A percentile compares a stretch with the other conserved stretches of the same genome.
These are phyloP conservation scores for Nycticryphes semicollaris DNA, from an alignment of 2,113 vertebrate genomes.

Conservation along the genomic window DNA sequence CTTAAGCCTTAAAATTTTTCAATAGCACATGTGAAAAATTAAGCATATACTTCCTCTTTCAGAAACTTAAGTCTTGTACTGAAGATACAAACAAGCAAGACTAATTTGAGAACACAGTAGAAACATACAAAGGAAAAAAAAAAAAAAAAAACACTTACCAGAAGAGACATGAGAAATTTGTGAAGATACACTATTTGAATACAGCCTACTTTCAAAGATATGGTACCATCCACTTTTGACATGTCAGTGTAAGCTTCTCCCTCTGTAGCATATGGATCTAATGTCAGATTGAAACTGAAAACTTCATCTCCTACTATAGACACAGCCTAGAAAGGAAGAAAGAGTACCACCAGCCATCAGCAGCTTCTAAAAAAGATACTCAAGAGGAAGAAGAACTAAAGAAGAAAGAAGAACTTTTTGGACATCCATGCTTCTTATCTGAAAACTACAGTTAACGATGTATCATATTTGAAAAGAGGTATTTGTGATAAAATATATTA, in stretches of 20 bases:
- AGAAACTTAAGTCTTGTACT: neutral
- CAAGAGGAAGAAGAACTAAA: neutral
- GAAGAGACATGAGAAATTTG: slow-evolving; percentile 88
- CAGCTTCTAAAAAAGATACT: neutral
- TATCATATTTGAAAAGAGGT: neutral
- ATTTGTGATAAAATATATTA: neutral
- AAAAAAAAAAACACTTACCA: slow-evolving; percentile 77
- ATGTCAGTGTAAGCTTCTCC: slow-evolving; percentile 86
- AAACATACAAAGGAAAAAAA: neutral
- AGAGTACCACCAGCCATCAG: neutral
- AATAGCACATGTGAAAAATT: neutral
- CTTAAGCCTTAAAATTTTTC: neutral
- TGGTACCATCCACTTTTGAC: slow-evolving; percentile 88
- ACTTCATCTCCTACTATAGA: slow-evolving; percentile 96
- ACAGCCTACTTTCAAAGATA: slow-evolving; percentile 89
- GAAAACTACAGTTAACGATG: neutral
- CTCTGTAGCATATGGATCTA: slow-evolving; percentile 87
- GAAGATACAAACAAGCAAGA: neutral
- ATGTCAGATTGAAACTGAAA: slow-evolving; percentile 88
- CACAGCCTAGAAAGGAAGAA: slow-evolving; percentile 81
- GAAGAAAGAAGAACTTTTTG: neutral
- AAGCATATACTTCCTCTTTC: neutral
- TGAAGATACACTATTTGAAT: slow-evolving; percentile 94
- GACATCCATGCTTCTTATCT: neutral
- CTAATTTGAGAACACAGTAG: neutral